A percentile compares a stretch with the other conserved stretches of the same genome.
Conservation (phyloP, 2,113 vertebrate species). For the Gymnorhina tibicen region DNA sequence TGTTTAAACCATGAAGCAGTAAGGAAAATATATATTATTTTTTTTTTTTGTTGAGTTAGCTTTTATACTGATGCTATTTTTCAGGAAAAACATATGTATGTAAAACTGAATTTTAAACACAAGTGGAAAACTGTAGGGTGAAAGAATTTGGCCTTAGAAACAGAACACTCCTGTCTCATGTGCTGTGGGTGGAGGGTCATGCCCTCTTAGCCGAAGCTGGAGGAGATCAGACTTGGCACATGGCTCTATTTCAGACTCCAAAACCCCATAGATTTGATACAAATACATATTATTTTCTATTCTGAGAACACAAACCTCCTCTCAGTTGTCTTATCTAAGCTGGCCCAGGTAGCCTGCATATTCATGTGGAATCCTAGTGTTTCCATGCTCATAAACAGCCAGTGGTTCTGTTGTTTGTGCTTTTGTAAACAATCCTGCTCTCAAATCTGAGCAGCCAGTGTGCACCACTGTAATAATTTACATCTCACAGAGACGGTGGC, state of each 20-base stretch:
- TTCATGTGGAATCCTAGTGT: background rate
- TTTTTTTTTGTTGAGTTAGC: background rate
- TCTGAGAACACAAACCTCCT: background rate
- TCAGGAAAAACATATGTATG: background rate
- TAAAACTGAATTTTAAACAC: background rate
- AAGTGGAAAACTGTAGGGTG: background rate
- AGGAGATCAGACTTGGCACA: background rate
- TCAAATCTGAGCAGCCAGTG: background rate
- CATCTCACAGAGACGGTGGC: background rate
- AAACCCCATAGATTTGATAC: background rate
- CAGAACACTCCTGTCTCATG: background rate
- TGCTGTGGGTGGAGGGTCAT: background rate
- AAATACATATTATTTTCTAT: background rate
- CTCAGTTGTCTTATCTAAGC: background rate
- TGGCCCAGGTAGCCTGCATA: background rate
- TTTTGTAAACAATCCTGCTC: background rate
- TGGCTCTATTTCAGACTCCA: background rate
- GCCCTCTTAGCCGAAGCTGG: background rate
- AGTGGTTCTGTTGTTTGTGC: background rate
- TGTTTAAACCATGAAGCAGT: constrained; percentile 14
- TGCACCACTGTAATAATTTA: background rate
- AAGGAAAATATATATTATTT: background rate
- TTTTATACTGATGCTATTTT: background rate
- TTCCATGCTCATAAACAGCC: background rate
- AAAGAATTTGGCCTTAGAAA: background rate